A percentile compares a stretch with the other conserved stretches of the same genome.
phyloP scores from a whole-genome alignment of 2,113 vertebrate genomes.

The Ovibos moschatus region DNA sequence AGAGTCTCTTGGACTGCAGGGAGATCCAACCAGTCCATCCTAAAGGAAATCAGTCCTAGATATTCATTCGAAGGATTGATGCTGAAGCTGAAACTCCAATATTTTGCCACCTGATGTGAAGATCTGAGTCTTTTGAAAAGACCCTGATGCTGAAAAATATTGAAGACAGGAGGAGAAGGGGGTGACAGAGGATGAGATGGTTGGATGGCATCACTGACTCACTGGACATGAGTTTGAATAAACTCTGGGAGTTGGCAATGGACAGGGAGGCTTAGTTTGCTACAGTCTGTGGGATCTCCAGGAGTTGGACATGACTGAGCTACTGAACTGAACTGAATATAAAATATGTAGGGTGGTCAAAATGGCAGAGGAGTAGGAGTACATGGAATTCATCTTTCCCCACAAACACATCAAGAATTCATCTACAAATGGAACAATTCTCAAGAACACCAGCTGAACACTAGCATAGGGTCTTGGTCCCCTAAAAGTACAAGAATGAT shows the following conservation, averaged over 20 bases:
- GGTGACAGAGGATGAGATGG: neutral
- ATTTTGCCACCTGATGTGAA: neutral
- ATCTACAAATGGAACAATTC: neutral
- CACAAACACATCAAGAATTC: neutral
- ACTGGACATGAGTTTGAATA: neutral
- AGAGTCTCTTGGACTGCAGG: neutral
- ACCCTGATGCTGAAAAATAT: neutral
- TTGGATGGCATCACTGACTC: neutral
- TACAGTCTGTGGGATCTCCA: neutral
- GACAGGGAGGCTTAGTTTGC: neutral
- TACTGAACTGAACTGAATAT: neutral
- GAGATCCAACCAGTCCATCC: neutral
- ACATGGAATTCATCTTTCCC: neutral
- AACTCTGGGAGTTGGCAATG: neutral
- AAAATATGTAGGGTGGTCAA: neutral
- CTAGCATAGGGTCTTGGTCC: neutral
- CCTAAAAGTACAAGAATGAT: neutral
- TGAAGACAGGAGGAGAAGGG: neutral
- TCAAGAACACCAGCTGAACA: neutral
- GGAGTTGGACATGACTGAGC: neutral
- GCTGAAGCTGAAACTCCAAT: neutral
- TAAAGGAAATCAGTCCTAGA: neutral
- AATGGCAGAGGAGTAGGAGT: neutral
- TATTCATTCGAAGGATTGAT: neutral
- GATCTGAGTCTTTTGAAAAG: neutral